phyloP scores from a whole-genome alignment of 2,113 vertebrate species.

The Guaruba guarouba region DNA sequence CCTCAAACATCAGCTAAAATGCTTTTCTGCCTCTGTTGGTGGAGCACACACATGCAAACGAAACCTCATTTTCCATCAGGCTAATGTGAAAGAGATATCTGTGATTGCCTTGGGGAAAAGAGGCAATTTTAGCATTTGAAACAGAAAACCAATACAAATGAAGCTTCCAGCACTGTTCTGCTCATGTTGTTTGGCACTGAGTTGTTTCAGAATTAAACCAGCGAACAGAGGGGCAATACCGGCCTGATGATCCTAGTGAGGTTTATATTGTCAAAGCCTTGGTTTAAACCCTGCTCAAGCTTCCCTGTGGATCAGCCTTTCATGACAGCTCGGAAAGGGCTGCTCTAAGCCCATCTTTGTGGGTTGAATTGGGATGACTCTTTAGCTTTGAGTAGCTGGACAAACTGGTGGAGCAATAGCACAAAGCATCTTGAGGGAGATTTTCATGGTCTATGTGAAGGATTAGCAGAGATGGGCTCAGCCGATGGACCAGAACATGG shows the following conservation, averaged over 20 bases:
- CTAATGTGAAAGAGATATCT: not conserved
- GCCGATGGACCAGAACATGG: not conserved
- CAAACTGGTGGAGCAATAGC: not conserved
- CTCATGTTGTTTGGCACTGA: not conserved
- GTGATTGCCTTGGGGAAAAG: not conserved
- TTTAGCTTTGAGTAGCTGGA: not conserved
- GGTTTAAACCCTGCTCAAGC: not conserved
- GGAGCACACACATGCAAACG: not conserved
- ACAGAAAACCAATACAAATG: not conserved
- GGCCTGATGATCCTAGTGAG: not conserved
- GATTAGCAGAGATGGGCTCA: not conserved
- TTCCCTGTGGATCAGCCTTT: not conserved
- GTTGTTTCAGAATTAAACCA: not conserved
- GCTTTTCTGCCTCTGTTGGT: not conserved
- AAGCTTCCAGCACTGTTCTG: not conserved
- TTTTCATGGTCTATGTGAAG: not conserved
- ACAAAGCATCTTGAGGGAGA: not conserved
- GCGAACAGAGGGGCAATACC: accelerated
- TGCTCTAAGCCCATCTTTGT: not conserved
- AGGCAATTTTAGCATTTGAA: not conserved
- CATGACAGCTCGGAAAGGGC: not conserved
- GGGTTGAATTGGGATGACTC: not conserved
- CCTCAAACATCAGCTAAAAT: not conserved
- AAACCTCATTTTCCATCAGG: conserved; percentile 4
- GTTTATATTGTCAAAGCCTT: not conserved